Percentiles rank a stretch among this genome's conserved stretches.
Evolutionary conservation across 2,888 invertebrate genomes (phyloP).

Genomic region (Habrosyne pyritoides): DNA sequence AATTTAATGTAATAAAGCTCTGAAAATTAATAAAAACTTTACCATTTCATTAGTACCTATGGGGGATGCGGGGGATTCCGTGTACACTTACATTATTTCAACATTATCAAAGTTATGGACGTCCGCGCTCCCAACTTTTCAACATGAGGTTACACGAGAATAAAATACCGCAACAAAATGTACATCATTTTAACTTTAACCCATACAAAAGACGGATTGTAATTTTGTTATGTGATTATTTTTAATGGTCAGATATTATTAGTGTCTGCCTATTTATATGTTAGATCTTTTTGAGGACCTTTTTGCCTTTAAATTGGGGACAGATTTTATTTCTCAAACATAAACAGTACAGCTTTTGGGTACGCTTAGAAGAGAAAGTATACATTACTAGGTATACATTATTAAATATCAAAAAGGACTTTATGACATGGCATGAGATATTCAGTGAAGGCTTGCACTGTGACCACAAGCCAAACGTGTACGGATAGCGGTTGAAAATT

Average conservation of each 20-base stretch:
- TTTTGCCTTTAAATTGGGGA: not conserved
- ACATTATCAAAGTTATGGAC: conserved; percentile 68
- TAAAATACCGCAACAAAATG: conserved; percentile 60
- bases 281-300: not conserved
- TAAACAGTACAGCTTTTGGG: too few species aligned
- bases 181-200: conserved; percentile 60
- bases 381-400: not conserved
- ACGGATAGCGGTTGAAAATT: conserved; percentile 29
- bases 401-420: not conserved
- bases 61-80: conserved; percentile 25
- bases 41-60: conserved; percentile 34
- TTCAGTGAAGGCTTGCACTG: conserved; percentile 13
- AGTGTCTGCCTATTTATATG: not conserved
- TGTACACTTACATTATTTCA: conserved; percentile 59
- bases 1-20: too few species aligned
- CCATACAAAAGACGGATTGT: conserved; percentile 52
- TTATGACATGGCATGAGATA: conserved; percentile 4
- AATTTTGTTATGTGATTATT: conserved; percentile 33
- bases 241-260: not conserved
- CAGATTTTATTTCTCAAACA: too few species aligned
- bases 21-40: conserved; percentile 41
- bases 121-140: conserved; percentile 58
- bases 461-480: conserved; percentile 29
- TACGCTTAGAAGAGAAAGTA: too few species aligned
- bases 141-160: conserved; percentile 47